Evolutionary conservation across 2,888 invertebrate species (phyloP).

Genomic region (Rhodophaea formosa): DNA sequence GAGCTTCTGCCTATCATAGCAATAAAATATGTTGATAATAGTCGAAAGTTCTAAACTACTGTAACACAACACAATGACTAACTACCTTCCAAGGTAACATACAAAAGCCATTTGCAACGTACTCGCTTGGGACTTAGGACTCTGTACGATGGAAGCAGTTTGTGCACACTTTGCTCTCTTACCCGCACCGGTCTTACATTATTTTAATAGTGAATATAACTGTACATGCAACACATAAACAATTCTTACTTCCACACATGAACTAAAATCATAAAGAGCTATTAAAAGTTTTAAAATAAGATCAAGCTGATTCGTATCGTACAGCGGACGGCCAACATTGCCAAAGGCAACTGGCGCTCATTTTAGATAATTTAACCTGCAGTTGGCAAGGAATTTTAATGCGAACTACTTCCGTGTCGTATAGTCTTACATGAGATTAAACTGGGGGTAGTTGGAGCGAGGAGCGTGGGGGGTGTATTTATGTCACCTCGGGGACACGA

Average conservation of each 20-base stretch:
- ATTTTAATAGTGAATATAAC: constrained; percentile 28
- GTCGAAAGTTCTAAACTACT: background rate
- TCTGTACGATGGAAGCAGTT: constrained; percentile 31
- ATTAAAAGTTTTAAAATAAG: constrained; percentile 18
- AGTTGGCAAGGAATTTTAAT: constrained; percentile 59
- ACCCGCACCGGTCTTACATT: constrained; percentile 26
- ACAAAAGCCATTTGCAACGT: constrained; percentile 65
- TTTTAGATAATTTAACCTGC: constrained; percentile 49
- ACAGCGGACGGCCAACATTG: constrained; percentile 14
- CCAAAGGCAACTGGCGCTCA: constrained; percentile 23
- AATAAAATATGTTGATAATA: background rate
- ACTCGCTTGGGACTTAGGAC: constrained; percentile 57
- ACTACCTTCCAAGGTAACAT: constrained; percentile 43
- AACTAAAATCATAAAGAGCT: background rate
- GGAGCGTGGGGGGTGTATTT: constrained; percentile 73
- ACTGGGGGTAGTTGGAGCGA: constrained; percentile 62
- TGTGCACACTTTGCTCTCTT: constrained; percentile 20
- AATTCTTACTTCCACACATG: background rate
- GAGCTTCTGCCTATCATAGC: no score
- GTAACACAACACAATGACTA: background rate
- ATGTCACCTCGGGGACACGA: constrained; percentile 79
- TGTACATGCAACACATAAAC: constrained; percentile 3
- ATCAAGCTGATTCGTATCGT: constrained; percentile 6
- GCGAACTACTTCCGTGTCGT: constrained; percentile 61
- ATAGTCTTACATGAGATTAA: constrained; percentile 78